These are phyloP conservation scores for Nesoenas mayeri DNA, from an alignment of 2,113 vertebrate genomes.

Conservation along the genomic window DNA sequence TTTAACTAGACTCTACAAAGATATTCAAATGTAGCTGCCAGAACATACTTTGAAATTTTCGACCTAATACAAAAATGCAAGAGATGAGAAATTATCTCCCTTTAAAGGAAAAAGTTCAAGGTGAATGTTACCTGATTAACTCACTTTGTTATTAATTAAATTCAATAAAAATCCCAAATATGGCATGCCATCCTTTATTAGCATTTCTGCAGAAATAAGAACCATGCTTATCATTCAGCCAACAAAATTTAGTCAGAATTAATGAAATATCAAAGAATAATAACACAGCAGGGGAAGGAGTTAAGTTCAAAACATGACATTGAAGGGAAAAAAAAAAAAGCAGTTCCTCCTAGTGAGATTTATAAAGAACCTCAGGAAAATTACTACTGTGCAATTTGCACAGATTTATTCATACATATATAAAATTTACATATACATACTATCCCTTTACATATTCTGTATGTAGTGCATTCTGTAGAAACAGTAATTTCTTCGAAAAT, in stretches of 20 bases:
- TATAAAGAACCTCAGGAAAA: slow-evolving; percentile 1
- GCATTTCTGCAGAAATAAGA: slow-evolving; percentile 41
- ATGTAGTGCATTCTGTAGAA: neutral
- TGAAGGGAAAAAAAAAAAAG: neutral
- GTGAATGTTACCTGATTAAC: slow-evolving; percentile 43
- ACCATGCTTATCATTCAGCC: neutral
- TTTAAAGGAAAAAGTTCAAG: slow-evolving; percentile 55
- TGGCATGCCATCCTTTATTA: slow-evolving; percentile 39
- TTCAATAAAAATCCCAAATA: slow-evolving; percentile 68
- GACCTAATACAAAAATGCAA: neutral
- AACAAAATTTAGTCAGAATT: slow-evolving; percentile 47
- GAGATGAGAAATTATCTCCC: slow-evolving; percentile 37
- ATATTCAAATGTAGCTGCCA: slow-evolving; percentile 49
- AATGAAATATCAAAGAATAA: slow-evolving; percentile 10
- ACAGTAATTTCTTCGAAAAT: neutral
- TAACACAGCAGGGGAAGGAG: neutral
- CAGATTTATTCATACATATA: neutral
- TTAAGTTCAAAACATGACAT: neutral
- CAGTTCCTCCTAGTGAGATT: neutral
- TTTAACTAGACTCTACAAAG: slow-evolving; percentile 64
- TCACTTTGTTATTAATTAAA: slow-evolving; percentile 66
- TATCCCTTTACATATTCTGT: neutral
- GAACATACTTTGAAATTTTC: slow-evolving; percentile 4
- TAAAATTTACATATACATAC: neutral
- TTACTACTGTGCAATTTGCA: neutral